Evolutionary conservation across 2,113 vertebrate species (phyloP).

Genomic region (Strix uralensis): DNA sequence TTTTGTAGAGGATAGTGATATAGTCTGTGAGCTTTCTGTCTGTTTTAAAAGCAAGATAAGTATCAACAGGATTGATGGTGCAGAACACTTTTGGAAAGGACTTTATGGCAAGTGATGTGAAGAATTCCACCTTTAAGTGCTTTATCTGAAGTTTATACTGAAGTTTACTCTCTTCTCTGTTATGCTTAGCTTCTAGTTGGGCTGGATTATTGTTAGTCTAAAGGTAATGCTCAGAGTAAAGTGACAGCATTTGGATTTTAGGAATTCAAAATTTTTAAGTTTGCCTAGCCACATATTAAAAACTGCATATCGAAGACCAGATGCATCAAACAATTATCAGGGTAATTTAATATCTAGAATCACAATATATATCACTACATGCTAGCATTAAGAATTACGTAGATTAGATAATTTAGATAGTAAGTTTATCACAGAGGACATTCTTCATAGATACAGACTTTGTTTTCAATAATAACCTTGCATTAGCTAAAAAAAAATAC

Average conservation of each 20-base stretch:
- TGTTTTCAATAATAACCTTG: neutral
- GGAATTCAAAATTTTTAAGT: neutral
- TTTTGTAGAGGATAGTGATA: neutral
- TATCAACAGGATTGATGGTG: neutral
- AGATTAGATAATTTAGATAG: neutral
- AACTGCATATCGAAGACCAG: neutral
- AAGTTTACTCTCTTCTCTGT: neutral
- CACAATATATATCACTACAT: neutral
- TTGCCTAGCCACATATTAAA: neutral
- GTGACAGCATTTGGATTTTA: neutral
- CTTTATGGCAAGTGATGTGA: neutral
- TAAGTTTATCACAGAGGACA: neutral
- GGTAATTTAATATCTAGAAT: neutral
- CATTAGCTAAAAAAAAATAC: neutral
- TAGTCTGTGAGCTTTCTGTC: neutral
- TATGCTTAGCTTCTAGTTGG: neutral
- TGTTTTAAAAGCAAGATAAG: neutral
- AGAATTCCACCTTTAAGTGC: neutral
- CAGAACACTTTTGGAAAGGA: neutral
- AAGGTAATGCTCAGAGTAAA: neutral
- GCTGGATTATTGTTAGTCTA: neutral
- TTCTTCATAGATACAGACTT: neutral
- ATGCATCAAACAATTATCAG: neutral
- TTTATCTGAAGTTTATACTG: neutral
- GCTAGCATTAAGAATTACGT: neutral